phyloP scores from a whole-genome alignment of 2,888 invertebrate genomes.

The Drosophila pseudotakahashii region DNA sequence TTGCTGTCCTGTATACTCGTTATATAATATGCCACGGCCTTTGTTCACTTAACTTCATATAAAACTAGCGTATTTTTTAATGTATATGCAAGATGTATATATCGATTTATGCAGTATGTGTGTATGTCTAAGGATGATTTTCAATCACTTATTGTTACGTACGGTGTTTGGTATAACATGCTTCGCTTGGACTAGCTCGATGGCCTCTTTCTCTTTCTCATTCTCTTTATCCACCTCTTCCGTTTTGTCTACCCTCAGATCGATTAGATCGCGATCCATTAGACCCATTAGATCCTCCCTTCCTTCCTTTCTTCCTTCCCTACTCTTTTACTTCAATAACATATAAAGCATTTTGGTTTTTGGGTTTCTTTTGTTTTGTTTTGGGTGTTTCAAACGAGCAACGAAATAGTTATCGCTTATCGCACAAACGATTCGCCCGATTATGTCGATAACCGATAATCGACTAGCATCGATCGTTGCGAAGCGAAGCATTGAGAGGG shows the following conservation, averaged over 20 bases:
- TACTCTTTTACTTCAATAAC: conserved; percentile 40
- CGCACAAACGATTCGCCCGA: conserved; percentile 21
- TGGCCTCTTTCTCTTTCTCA: conserved; percentile 19
- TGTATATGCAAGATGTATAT: conserved; percentile 49
- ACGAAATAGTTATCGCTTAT: conserved; percentile 28
- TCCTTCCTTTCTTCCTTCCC: background rate
- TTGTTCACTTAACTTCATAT: conserved; percentile 41
- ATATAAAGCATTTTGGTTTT: conserved; percentile 59
- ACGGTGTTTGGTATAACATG: conserved; percentile 81
- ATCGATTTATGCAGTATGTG: conserved; percentile 48
- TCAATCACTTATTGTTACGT: conserved; percentile 83
- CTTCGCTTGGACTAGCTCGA: conserved; percentile 62
- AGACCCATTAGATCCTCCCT: background rate
- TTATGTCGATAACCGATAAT: conserved; percentile 7
- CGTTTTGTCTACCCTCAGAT: conserved; percentile 22
- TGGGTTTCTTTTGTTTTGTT: conserved; percentile 3
- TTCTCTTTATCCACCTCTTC: background rate
- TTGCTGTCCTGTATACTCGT: conserved; percentile 27
- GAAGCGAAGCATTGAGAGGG: conserved; percentile 36
- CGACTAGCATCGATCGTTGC: conserved; percentile 14
- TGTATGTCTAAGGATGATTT: conserved; percentile 80
- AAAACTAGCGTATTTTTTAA: conserved; percentile 43
- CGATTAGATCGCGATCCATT: background rate
- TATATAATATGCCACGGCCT: conserved; percentile 44
- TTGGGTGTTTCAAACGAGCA: conserved; percentile 16